Percentiles rank a stretch among this genome's conserved stretches.
These are phyloP conservation scores for Tapera naevia DNA, from an alignment of 2,797 vertebrate species.

Conservation along the genomic window DNA sequence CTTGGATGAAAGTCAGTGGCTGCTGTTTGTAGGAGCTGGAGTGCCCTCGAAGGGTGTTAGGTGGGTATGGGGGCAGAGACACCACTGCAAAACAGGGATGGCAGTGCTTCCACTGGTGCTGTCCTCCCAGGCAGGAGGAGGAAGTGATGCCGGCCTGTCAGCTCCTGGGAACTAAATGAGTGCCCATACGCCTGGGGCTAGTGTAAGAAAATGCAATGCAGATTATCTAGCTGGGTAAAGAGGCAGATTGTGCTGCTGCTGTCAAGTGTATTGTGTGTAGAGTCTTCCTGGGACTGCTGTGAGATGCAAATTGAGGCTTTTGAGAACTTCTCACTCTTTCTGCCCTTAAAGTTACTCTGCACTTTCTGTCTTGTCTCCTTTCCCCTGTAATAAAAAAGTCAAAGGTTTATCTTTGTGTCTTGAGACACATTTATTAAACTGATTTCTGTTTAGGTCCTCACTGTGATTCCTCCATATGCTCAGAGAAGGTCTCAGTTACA, in stretches of 20 bases:
- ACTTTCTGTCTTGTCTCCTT: background rate
- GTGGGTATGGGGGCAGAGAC: background rate
- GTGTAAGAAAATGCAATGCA: background rate
- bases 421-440: background rate
- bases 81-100: background rate
- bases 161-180: background rate
- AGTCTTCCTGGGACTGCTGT: background rate
- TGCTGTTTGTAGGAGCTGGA: too few species aligned
- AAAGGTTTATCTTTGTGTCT: background rate
- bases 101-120: background rate
- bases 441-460: background rate
- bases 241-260: accelerated
- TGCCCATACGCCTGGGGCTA: background rate
- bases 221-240: background rate
- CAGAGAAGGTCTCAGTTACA: background rate
- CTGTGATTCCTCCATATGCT: background rate
- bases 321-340: background rate
- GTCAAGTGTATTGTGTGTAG: accelerated
- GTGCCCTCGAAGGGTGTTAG: background rate
- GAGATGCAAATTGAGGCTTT: background rate
- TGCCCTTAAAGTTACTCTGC: background rate
- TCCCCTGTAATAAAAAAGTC: background rate
- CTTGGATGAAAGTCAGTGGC: background rate
- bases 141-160: background rate
- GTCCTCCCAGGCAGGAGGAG: background rate